Evolutionary conservation across 2,888 invertebrate species (phyloP).

Genomic region (Aleiodes testaceus): DNA sequence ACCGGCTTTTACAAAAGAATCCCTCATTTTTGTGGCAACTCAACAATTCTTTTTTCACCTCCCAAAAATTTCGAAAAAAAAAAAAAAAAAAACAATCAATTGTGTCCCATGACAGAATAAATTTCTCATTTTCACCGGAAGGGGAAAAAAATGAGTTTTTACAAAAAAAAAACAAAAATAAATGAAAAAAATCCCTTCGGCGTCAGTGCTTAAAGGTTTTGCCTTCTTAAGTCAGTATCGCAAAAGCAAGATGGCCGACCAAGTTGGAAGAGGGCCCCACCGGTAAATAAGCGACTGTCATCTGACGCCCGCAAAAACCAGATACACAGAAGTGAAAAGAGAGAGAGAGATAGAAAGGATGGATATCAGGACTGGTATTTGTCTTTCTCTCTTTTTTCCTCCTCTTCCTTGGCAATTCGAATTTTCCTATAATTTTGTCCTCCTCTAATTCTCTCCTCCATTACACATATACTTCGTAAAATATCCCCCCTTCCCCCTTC

Average conservation of each 20-base stretch:
- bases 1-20: conserved; percentile 61
- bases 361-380: conserved; percentile 63
- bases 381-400: conserved; percentile 30
- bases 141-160: not conserved
- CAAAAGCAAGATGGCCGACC: conserved; percentile 69
- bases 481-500: too few relatives aligned
- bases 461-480: conserved; percentile 30
- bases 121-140: too few relatives aligned
- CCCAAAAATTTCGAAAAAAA: conserved; percentile 15
- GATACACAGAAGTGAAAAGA: conserved; percentile 63
- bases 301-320: conserved; percentile 72
- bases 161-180: conserved; percentile 37
- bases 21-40: conserved; percentile 56
- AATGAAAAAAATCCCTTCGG: conserved; percentile 48
- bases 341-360: conserved; percentile 40
- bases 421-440: conserved; percentile 39
- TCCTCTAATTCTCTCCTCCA: conserved; percentile 33
- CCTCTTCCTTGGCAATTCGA: conserved; percentile 29
- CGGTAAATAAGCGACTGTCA: conserved; percentile 72
- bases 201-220: conserved; percentile 41
- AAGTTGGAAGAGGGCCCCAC: conserved; percentile 52
- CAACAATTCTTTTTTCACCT: conserved; percentile 59
- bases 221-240: conserved; percentile 68
- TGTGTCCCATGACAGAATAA: too few relatives aligned
- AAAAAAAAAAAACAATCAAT: not conserved